These are phyloP conservation scores for Anaspis maculata DNA, from an alignment of 2,888 invertebrate genomes.

Conservation along the genomic window DNA sequence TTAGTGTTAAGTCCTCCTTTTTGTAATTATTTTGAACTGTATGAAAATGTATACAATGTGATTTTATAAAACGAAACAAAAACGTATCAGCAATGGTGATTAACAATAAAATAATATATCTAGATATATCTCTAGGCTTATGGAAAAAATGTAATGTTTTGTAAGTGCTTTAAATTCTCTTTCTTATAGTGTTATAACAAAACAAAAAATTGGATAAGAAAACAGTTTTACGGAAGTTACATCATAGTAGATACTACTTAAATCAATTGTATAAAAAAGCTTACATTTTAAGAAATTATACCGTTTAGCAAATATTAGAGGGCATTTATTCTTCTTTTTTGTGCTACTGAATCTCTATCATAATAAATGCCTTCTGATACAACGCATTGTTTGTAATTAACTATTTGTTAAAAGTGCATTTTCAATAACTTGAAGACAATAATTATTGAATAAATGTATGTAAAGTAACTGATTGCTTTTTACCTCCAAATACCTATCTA, in stretches of 20 bases:
- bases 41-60: slow-evolving; percentile 31
- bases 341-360: slow-evolving; percentile 6
- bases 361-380: slow-evolving; percentile 28
- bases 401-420: slow-evolving; percentile 42
- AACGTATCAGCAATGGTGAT: slow-evolving; percentile 45
- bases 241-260: not conserved
- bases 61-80: slow-evolving; percentile 40
- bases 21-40: slow-evolving; percentile 11
- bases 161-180: slow-evolving; percentile 26
- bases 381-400: slow-evolving; percentile 29
- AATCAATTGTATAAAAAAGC: too few species aligned
- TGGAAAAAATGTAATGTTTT: slow-evolving; percentile 23
- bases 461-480: slow-evolving; percentile 1
- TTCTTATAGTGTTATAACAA: slow-evolving; percentile 15
- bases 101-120: slow-evolving; percentile 32
- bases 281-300: slow-evolving; percentile 6
- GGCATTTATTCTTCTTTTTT: slow-evolving; percentile 13
- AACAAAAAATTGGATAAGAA: slow-evolving; percentile 3
- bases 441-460: slow-evolving; percentile 36
- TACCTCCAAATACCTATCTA: too few species aligned
- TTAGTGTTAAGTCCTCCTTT: slow-evolving; percentile 6
- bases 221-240: not conserved
- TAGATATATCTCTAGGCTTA: slow-evolving; percentile 18
- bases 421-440: slow-evolving; percentile 45
- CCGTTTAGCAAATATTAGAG: slow-evolving; percentile 4